These are phyloP conservation scores for Falco biarmicus DNA, from an alignment of 2,797 vertebrate species.

Conservation along the genomic window DNA sequence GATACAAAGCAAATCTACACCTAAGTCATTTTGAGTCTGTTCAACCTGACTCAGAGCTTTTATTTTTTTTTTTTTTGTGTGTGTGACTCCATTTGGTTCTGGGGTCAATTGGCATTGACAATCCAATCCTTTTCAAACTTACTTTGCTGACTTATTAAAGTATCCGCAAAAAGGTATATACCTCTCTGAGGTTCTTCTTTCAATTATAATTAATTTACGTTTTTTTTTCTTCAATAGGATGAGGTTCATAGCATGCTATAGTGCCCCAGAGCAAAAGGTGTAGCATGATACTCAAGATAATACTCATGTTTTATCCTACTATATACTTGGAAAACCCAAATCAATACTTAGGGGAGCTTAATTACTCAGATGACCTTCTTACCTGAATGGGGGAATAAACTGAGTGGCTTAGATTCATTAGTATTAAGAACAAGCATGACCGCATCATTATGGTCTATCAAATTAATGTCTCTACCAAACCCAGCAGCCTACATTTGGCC, in stretches of 20 bases:
- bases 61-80: no score
- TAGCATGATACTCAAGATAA: neutral
- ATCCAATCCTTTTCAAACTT: neutral
- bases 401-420: neutral
- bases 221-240: neutral
- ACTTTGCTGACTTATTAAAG: neutral
- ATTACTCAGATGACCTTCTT: neutral
- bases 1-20: neutral
- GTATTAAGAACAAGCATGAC: neutral
- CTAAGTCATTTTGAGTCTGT: neutral
- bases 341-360: neutral
- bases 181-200: neutral
- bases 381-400: neutral
- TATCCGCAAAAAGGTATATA: neutral
- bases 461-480: neutral
- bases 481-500: neutral
- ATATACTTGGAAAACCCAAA: neutral
- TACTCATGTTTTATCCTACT: neutral
- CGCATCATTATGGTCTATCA: neutral
- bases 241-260: neutral
- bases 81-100: neutral
- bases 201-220: neutral
- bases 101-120: neutral
- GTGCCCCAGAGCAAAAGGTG: neutral
- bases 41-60: neutral